Conservation (phyloP, 2,797 vertebrate genomes). For the Sciurus vulgaris region DNA sequence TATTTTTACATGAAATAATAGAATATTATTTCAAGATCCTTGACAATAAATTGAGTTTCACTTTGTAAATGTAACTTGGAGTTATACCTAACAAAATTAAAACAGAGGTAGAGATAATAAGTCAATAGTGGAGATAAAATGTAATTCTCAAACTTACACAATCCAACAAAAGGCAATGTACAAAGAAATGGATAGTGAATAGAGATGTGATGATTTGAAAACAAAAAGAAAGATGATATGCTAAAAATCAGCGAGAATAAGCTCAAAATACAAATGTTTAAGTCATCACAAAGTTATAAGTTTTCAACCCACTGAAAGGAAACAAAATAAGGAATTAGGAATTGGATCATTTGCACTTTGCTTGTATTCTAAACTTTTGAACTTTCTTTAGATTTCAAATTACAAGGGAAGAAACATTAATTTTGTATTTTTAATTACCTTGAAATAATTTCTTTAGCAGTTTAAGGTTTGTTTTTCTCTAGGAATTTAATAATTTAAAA, state of each 20-base stretch:
- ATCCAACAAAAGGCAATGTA: not conserved
- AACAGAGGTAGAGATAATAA: not conserved
- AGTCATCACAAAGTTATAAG: not conserved
- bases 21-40: not conserved
- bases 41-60: not conserved
- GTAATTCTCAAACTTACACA: not conserved
- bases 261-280: not conserved
- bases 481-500: constrained; percentile 22
- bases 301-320: not conserved
- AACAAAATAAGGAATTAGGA: not conserved
- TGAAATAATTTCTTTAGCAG: constrained; percentile 27
- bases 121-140: not conserved
- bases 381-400: constrained; percentile 39
- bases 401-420: not conserved
- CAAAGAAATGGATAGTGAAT: not conserved
- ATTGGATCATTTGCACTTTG: not conserved
- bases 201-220: not conserved
- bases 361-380: not conserved
- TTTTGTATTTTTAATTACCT: constrained; percentile 53
- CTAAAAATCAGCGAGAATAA: not conserved
- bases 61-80: not conserved
- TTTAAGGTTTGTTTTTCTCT: constrained; percentile 13
- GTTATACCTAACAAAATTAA: not conserved
- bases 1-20: not conserved
- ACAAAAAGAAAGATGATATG: not conserved